Evolutionary conservation across 1,140 invertebrate species (phyloP), one percentile per base, ranked within the genome.

Genomic region (Drosophila elegans): DNA sequence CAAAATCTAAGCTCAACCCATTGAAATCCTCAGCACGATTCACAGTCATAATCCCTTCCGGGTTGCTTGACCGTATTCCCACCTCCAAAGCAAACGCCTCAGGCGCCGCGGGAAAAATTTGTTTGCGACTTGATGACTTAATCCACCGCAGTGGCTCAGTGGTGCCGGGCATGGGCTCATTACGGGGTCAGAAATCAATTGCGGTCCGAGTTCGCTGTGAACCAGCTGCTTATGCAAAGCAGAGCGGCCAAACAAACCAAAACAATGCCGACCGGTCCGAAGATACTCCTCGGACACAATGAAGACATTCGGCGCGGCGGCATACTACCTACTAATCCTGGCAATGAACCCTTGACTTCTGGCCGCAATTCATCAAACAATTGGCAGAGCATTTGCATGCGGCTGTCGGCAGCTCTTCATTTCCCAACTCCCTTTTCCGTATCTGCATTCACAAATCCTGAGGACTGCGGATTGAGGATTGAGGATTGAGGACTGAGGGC

Each of bases 351-450:
- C 74, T 77, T 77, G 74, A 77, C 74, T 77, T 77, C 55, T 77
- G 42, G 62, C 73, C 74, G 44, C 73, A 78, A 78, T 78, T 72
- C 75, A 78, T 78, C 75, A 78, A 63, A 64, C 73, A 78, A 88
- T 84, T 84, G 84, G 74, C 84, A 59, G 59, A 25, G 29, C 61
- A 63, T 63, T 63, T 63, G 60, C 74, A 74, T 71, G 66, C 54
- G 62, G 48, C 64, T 74, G 63, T 51, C 38, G 56, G 46, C 55
- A 46, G 46, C 60, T 41, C 57, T 53, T 41, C 51, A 42, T 49
- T 49, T 46, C 27, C 38, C 0, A 27, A 29, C 52, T 51, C n/a
- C 41, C 49, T 55, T 39, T 59, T 42, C 49, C 66, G 45, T 49
- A 46, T 12, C 49, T 25, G 21, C 41, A 64, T 41, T 38, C 64